Evolutionary conservation across 2,113 vertebrate species (phyloP).

Genomic region (Sciurus niger): DNA sequence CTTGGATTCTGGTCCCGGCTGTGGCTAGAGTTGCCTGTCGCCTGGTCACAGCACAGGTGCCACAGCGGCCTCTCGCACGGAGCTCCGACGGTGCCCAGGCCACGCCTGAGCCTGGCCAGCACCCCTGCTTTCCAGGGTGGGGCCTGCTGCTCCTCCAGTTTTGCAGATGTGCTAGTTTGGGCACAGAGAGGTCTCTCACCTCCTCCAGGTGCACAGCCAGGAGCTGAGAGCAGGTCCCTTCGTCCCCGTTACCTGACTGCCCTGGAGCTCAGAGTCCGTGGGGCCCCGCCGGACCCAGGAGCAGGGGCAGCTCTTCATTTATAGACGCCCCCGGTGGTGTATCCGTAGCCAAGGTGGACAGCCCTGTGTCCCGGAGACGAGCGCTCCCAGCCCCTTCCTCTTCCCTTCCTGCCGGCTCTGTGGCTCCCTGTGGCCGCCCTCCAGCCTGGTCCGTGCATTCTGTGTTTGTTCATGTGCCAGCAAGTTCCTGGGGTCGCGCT

Average conservation of each 20-base stretch:
- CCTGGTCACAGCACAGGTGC: too few species aligned
- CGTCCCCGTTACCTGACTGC: too few species aligned
- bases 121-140: not conserved
- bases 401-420: too few species aligned
- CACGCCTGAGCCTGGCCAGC: rapidly evolving
- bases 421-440: not conserved
- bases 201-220: not conserved
- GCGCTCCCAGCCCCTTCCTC: rapidly evolving
- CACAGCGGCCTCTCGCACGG: rapidly evolving
- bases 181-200: not conserved
- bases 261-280: not conserved
- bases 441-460: not conserved
- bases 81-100: rapidly evolving
- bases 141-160: rapidly evolving
- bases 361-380: too few species aligned
- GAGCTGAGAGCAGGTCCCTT: not conserved
- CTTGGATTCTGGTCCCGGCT: not conserved
- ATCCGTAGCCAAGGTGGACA: not conserved
- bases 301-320: not conserved
- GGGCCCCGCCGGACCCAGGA: not conserved
- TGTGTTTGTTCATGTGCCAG: not conserved
- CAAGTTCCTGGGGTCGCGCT: not conserved
- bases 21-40: not conserved
- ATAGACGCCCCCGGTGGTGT: rapidly evolving
- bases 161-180: not conserved